Conservation (phyloP, 2,888 invertebrate species). For the Ceraclea dissimilis region DNA sequence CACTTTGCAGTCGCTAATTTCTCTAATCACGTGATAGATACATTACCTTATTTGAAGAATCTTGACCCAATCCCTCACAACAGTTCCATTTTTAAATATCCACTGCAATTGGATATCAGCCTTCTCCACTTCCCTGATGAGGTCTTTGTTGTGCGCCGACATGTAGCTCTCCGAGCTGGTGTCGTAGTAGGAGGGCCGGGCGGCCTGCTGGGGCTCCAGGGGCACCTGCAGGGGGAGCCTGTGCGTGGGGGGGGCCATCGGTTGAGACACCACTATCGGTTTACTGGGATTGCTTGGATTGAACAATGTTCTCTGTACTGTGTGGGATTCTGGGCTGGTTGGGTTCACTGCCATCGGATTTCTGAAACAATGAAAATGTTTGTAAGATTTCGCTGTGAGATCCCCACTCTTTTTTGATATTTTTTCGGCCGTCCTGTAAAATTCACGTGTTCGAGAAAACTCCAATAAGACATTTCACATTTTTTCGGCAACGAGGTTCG, state of each 20-base stretch:
- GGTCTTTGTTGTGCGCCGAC: constrained; percentile 51
- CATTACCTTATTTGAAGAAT: constrained; percentile 56
- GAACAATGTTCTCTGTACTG: constrained; percentile 47
- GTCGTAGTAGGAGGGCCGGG: constrained; percentile 51
- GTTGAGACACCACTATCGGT: constrained; percentile 60
- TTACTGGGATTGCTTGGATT: constrained; percentile 61
- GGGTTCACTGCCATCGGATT: constrained; percentile 9
- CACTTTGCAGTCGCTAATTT: no score
- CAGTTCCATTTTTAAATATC: constrained; percentile 51
- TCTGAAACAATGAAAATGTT: constrained; percentile 8
- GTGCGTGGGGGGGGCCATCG: constrained; percentile 23
- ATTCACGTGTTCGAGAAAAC: no score
- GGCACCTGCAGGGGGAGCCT: constrained; percentile 42
- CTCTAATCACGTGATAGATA: no score
- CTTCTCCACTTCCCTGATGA: constrained; percentile 58
- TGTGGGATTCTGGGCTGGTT: constrained; percentile 24
- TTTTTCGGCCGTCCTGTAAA: no score
- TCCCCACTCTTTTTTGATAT: no score
- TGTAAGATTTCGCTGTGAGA: background rate
- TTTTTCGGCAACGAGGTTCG: no score
- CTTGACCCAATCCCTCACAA: constrained; percentile 59
- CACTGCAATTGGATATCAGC: constrained; percentile 62
- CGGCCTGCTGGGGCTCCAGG: constrained; percentile 36
- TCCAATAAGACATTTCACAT: no score
- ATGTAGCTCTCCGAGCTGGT: constrained; percentile 53